Conservation (phyloP, 2,797 vertebrate species). For the Epinephelus awoara region DNA sequence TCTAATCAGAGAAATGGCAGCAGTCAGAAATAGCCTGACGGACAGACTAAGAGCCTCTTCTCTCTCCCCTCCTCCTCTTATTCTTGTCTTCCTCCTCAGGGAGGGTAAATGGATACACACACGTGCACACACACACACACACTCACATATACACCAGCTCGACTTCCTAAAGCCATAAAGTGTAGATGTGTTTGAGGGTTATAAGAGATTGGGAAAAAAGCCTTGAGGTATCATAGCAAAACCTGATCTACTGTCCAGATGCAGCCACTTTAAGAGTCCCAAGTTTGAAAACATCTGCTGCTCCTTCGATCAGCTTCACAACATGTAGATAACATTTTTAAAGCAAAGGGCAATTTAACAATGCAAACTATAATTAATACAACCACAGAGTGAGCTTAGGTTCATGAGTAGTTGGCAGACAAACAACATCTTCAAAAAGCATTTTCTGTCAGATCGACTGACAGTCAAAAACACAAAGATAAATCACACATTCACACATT, state of each 20-base stretch:
- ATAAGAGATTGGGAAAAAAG: slow-evolving; percentile 69
- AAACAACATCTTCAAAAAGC: not conserved
- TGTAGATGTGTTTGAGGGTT: slow-evolving; percentile 73
- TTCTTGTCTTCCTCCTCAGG: slow-evolving; percentile 78
- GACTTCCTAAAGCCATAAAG: slow-evolving; percentile 78
- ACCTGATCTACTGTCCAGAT: slow-evolving; percentile 74
- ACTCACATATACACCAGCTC: slow-evolving; percentile 35
- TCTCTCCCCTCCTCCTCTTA: slow-evolving; percentile 77
- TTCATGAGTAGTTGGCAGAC: not conserved
- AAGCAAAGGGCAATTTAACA: slow-evolving; percentile 4
- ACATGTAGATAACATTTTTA: slow-evolving; percentile 42
- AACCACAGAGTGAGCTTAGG: not conserved
- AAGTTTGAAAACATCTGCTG: slow-evolving; percentile 26
- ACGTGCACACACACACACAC: slow-evolving; percentile 22
- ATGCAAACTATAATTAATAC: not conserved
- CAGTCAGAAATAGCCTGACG: slow-evolving; percentile 87
- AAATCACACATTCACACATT: too few relatives aligned
- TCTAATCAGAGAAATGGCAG: slow-evolving; percentile 88
- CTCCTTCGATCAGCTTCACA: slow-evolving; percentile 17
- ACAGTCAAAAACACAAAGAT: too few relatives aligned
- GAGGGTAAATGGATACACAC: slow-evolving; percentile 80
- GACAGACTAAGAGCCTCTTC: slow-evolving; percentile 86
- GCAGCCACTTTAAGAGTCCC: slow-evolving; percentile 46
- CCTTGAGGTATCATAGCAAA: slow-evolving; percentile 71
- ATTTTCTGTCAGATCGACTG: too few relatives aligned